Base-by-base conservation (phyloP, 1,140 invertebrate species). In the Aphaenogaster rudis region DNA sequence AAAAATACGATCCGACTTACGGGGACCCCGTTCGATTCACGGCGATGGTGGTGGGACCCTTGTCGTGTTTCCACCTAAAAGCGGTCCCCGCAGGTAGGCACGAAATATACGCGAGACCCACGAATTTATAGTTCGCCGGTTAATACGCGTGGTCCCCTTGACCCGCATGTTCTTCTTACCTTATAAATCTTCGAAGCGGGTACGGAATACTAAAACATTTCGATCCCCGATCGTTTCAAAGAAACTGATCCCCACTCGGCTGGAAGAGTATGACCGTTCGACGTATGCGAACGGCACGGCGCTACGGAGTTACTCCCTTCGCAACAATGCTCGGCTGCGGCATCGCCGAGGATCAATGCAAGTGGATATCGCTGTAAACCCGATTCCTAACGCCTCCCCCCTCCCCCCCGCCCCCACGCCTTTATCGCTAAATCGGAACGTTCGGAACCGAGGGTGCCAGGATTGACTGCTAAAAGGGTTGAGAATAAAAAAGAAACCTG, bases 381-480 rank as follows among this genome's bases (percentile, higher is more conserved):
- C 67, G 54, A 36, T 57, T 45, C 33, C 61, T 42, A 63, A 67
- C 64, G 42, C 64, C 3, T 3, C 57, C 28, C 36, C 52, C 57
- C 66, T 11, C 61, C 69, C 59, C 21, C 39, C 42, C 21, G 39
- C 28, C 36, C 52, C 45, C 28, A 1, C 28, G 28, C 28, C 52
- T 9, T 61, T 77, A 52, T 88, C 67, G 86, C 66, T 82, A 86
- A 90, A 91, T 90, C 90, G 87, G 13, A 77, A 85, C 54, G 52
- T 59, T 61, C 57, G 36, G 50, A 80, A 42, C 67, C 67, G 69
- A 86, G 45, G 45, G 80, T 59, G 45, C 86, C 72, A 87, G 87
- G 90, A 88, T 91, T 87, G 87, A 88, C 90, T 88, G 89, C 90
- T 91, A 91, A 91, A 91, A 91, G 89, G 90, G 82, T 91, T 91